Base-by-base conservation (phyloP, 2,888 invertebrate species). In the Serripes groenlandicus region DNA sequence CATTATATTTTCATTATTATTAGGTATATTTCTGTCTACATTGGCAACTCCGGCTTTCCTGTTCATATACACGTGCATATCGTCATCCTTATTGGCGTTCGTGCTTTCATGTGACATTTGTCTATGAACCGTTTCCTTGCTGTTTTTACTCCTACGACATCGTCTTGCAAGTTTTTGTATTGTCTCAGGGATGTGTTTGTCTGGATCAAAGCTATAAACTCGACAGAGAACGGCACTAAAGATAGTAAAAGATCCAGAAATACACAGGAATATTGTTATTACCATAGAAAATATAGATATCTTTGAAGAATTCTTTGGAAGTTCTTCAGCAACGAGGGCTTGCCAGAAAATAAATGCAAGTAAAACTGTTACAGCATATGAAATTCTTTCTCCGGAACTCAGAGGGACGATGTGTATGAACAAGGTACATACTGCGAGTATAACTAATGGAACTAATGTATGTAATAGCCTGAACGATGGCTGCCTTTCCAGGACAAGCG, bases 341-440 rank as follows among this genome's bases (percentile, higher is more conserved):
- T 58, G 58, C 58, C 58, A 58, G 58, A 58, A 58, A 28, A 58
- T 26, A 11, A 58, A 26, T 3, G 58, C 58, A 26, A 58, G 26
- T 1, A 58, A 28, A 28, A 58, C 28, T 3, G 58, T 58, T 3
- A 58, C 58, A 11, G 26, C 58, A 26, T 58, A 58, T n/a, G 58
- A 58, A 2, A 58, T n/a, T 15, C 58, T 58, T 26, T 58, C 58
- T 3, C 58, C 58, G 9, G 26, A 58, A n/a, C 15, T 26, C 5
- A 58, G 11, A 28, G 58, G 58, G 2, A 58, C 26, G 5, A 26
- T 28, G n/a, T 58, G 58, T 11, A 26, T 26, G n/a, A 58, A 58
- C 4, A 58, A 3, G 11, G 21, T 11, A 3, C 58, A 23, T 28
- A 58, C 23, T 3, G 9, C 3, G 2, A 58, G 26, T 7, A 58